Percentiles rank a stretch among this genome's conserved stretches.
Evolutionary conservation across 2,797 vertebrate species (phyloP).

Genomic region (Lycodopsis pacificus): DNA sequence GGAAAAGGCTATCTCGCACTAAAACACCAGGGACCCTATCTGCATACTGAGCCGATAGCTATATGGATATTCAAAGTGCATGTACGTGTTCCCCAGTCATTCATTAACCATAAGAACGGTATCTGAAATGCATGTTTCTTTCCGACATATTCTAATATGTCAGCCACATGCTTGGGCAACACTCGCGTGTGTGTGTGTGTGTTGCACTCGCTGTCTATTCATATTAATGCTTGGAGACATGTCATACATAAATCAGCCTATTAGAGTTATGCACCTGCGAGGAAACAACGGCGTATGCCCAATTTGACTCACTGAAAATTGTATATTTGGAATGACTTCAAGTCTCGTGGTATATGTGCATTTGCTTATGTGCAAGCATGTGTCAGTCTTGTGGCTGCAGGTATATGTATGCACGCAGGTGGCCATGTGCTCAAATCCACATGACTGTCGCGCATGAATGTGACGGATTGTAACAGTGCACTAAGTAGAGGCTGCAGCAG

Average conservation of each 20-base stretch:
- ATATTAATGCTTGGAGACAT: constrained; percentile 52
- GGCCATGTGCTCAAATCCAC: constrained; percentile 1
- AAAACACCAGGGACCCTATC: constrained; percentile 74
- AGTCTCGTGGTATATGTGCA: background rate
- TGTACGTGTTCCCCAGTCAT: constrained; percentile 54
- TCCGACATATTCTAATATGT: constrained; percentile 28
- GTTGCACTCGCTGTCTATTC: constrained; percentile 29
- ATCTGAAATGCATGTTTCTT: constrained; percentile 55
- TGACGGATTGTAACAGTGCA: constrained; percentile 52
- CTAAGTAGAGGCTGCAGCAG: constrained; percentile 50
- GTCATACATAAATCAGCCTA: constrained; percentile 64
- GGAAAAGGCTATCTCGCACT: constrained; percentile 66
- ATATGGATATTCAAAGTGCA: constrained; percentile 70
- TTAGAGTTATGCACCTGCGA: constrained; percentile 47
- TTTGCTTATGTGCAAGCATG: background rate
- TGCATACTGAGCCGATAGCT: constrained; percentile 72
- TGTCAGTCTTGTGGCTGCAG: background rate
- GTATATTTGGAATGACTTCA: constrained; percentile 44
- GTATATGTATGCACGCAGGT: background rate
- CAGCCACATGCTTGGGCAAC: background rate
- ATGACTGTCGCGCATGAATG: constrained; percentile 47
- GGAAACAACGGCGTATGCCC: constrained; percentile 34
- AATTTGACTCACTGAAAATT: constrained; percentile 49
- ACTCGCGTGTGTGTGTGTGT: no score
- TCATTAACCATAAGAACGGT: constrained; percentile 65